Conservation (phyloP, 2,888 invertebrate species). For the Heterodera filipjevi region DNA sequence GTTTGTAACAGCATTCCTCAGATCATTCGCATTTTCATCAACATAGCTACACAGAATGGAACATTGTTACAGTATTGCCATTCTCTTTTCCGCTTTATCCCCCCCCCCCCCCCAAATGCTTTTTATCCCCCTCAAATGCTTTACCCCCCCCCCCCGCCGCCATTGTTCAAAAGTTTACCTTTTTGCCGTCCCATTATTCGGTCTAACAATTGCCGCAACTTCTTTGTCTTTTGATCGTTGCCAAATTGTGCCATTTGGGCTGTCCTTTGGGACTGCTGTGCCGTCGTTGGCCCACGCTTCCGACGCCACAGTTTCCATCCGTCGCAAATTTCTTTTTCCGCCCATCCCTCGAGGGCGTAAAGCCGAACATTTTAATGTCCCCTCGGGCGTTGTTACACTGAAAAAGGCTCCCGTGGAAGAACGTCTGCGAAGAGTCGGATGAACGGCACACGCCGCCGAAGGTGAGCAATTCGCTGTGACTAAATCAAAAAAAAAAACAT, state of each 20-base stretch:
- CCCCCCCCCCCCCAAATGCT: neutral
- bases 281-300: conserved; percentile 6
- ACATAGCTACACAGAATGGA: neutral
- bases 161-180: too few relatives aligned
- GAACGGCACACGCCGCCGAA: neutral
- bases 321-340: conserved; percentile 1
- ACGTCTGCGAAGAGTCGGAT: conserved; percentile 22
- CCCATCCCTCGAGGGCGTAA: neutral
- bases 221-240: neutral
- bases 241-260: neutral
- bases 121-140: neutral
- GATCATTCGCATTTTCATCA: neutral
- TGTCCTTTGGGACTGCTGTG: neutral
- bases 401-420: conserved; percentile 20
- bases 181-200: neutral
- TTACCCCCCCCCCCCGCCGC: conserved; percentile 18
- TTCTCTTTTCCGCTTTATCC: neutral
- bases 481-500: neutral
- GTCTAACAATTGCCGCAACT: neutral
- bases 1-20: neutral
- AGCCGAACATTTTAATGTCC: neutral
- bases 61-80: neutral
- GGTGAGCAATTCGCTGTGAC: conserved; percentile 7
- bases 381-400: neutral
- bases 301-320: conserved; percentile 24